phyloP scores from a whole-genome alignment of 2,797 vertebrate genomes.

The Pipistrellus pygmaeus region DNA sequence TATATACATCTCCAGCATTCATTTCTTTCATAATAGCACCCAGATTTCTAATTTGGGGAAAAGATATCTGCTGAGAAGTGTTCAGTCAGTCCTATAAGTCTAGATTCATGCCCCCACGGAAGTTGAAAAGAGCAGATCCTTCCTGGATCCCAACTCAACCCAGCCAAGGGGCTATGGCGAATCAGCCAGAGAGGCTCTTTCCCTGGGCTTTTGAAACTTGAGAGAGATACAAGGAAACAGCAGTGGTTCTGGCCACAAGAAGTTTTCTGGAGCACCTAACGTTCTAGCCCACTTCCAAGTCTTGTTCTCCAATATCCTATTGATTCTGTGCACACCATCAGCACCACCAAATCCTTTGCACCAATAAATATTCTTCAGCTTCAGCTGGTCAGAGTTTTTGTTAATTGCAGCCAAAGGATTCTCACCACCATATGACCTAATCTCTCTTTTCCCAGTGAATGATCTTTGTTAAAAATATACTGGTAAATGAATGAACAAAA shows the following conservation, averaged over 20 bases:
- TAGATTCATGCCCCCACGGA: neutral
- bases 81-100: neutral
- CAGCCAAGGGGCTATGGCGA: neutral
- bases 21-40: neutral
- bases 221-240: neutral
- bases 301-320: neutral
- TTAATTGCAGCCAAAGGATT: neutral
- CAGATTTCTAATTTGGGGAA: neutral
- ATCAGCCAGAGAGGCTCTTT: neutral
- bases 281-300: neutral
- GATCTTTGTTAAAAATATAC: slow-evolving; percentile 23
- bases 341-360: neutral
- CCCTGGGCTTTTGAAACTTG: neutral
- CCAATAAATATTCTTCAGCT: slow-evolving; percentile 13
- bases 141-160: neutral
- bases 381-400: neutral
- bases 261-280: neutral
- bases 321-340: neutral
- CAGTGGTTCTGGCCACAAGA: neutral
- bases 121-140: neutral
- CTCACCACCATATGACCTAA: neutral
- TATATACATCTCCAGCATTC: neutral
- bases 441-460: neutral
- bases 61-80: neutral
- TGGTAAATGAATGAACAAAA: slow-evolving; percentile 23